Evolutionary conservation across 2,113 vertebrate genomes (phyloP), one percentile per base, ranked within the genome.

Genomic region (Leptocoma aspasia): DNA sequence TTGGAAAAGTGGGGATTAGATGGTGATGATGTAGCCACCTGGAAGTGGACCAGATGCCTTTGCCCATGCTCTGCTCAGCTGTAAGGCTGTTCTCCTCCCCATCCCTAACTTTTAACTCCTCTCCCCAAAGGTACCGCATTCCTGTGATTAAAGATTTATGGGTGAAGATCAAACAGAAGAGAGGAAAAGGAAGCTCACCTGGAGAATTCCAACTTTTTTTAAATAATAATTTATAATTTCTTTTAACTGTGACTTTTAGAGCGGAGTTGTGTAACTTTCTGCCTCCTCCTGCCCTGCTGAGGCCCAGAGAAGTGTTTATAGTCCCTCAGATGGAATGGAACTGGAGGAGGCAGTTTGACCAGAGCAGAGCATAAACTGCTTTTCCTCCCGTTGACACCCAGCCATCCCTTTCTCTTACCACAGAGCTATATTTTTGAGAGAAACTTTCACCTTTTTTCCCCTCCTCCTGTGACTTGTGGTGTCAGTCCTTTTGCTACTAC

Each of bases 191-290:
- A 96, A 96, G 92, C 44, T 73, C 81, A 57, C 37, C 83, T 71
- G 73, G 37, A 89, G 47, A 93, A 91, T 94, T 95, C 56, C 56
- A 60, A 56, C 45, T n/a, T 65, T 94, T 86, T 35, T 13, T 31
- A 59, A 81, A 92, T 56, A 72, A 20, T 96, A 94, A 97, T 96
- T 97, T 97, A 95, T 97, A 92, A 90, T 37, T 94, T 87, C 87
- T 96, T 95, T 95, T 96, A 96, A 89, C 88, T 89, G 90, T 96
- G 95, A 96, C 86, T 95, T 91, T 71, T 93, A 97, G 86, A 97
- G 92, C 94, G 95, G 60, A 94, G 60, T 63, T 27, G 52, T 53
- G 49, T 91, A 86, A 69, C 79, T 81, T 95, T 47, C 85, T 96
- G 94, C 60, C 68, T 86, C 78, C 50, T 84, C 49, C 86, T 85